These are phyloP conservation scores for Orycteropus afer DNA, from an alignment of 2,113 vertebrate species.

Conservation along the genomic window DNA sequence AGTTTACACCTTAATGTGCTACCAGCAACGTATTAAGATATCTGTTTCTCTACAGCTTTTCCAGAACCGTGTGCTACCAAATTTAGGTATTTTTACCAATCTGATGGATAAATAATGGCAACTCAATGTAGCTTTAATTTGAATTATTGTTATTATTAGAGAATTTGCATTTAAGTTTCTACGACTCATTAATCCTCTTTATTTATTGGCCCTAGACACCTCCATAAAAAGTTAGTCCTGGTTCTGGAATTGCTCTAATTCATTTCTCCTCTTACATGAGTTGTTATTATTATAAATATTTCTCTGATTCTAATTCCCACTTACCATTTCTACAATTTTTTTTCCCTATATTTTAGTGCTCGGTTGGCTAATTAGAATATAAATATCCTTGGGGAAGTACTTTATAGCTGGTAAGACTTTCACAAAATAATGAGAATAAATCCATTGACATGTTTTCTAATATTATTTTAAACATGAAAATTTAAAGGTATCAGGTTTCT, in stretches of 20 bases:
- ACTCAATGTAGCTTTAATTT: not conserved
- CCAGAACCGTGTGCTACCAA: not conserved
- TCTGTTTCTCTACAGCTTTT: not conserved
- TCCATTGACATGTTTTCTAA: not conserved
- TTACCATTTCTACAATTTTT: not conserved
- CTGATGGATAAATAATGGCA: too few relatives aligned
- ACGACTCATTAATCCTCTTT: not conserved
- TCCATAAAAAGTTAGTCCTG: not conserved
- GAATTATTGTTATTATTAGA: not conserved
- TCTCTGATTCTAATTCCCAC: not conserved
- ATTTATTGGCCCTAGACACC: not conserved
- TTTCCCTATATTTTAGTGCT: not conserved
- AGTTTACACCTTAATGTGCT: not conserved
- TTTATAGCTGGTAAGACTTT: not conserved
- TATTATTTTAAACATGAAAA: slow-evolving; percentile 7
- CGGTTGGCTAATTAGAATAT: not conserved
- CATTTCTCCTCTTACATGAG: not conserved
- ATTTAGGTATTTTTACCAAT: too few relatives aligned
- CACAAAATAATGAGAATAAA: not conserved
- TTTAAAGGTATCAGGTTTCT: not conserved
- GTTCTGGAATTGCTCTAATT: not conserved
- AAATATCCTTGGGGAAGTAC: not conserved
- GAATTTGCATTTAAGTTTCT: not conserved
- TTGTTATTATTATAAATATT: not conserved
- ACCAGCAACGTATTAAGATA: not conserved